A percentile compares a stretch with the other conserved stretches of the same genome.
Evolutionary conservation across 2,797 vertebrate species (phyloP).

Genomic region (Eleutherodactylus coqui): DNA sequence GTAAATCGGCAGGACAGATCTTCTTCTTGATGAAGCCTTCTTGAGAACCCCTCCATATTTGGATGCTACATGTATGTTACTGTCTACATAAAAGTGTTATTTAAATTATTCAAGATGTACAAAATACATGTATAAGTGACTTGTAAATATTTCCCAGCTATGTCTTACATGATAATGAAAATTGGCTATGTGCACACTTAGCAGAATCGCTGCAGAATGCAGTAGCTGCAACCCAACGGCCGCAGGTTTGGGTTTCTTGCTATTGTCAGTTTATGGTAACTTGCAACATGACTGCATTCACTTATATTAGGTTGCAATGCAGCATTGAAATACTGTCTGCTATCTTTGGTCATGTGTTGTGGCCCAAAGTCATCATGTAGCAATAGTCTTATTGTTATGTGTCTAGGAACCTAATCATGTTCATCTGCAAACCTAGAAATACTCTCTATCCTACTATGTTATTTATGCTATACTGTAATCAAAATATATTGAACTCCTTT

Average conservation of each 20-base stretch:
- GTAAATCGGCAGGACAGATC: neutral
- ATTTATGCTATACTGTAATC: neutral
- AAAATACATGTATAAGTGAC: neutral
- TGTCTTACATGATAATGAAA: neutral
- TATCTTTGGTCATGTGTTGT: too few species aligned
- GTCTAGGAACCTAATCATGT: neutral
- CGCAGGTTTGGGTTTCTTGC: too few species aligned
- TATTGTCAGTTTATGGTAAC: too few species aligned
- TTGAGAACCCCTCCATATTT: neutral
- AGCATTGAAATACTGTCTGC: too few species aligned
- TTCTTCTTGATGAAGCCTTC: neutral
- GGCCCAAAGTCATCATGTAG: too few species aligned
- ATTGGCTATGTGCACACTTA: too few species aligned
- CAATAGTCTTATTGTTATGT: too few species aligned
- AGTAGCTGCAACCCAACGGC: too few species aligned
- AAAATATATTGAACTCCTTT: neutral
- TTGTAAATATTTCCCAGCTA: constrained; percentile 23
- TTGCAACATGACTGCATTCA: too few species aligned
- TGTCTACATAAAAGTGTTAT: neutral
- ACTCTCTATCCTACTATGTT: neutral
- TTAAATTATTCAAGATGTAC: neutral
- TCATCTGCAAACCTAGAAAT: neutral
- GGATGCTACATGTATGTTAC: neutral
- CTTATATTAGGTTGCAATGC: too few species aligned
- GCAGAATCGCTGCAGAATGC: too few species aligned